Base-by-base conservation (phyloP, 2,113 vertebrate genomes). In the Xyrauchen texanus region DNA sequence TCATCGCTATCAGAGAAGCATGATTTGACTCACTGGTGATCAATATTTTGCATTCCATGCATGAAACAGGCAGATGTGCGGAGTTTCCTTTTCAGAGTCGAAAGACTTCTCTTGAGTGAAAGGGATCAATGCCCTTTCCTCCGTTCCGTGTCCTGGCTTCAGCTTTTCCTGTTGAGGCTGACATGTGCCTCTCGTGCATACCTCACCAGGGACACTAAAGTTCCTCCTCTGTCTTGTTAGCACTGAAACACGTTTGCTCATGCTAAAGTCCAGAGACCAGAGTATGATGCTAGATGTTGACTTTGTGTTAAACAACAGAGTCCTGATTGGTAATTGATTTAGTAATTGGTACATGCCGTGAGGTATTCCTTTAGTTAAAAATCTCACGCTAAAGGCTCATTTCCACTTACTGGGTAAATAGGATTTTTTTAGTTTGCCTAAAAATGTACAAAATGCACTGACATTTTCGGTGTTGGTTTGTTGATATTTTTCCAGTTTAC, bases 11-110 rank as follows among this genome's bases (percentile, higher is more conserved):
- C 77, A 88, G 87, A 90, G 91, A 94, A 91, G 88, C 86, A 90
- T 90, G 92, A 93, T 92, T 93, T 93, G 95, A 94, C 94, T 93
- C 90, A 84, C 88, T 86, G 44, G 83, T 91, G 93, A 97, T 98
- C 96, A 94, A 97, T 98, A 97, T 94, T 97, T 95, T 92, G 90
- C 92, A 95, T 95, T 93, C 95, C 95, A 95, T 95, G 95, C 95
- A 92, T 97, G 95, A 96, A 94, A 96, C 94, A 94, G 93, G 93
- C 95, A 95, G 94, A 95, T 95, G 95, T 96, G 96, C 93, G 93
- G 95, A 95, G 94, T 95, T 96, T 97, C 94, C 96, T 95, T 90
- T 95, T 89, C 89, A 90, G 89, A 90, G 91, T 87, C 84, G 7
- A 52, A 81, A 88, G 86, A 90, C 91, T 93, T 91, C 88, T 91